phyloP scores from a whole-genome alignment of 2,888 invertebrate species.

The Perithous albicinctus region DNA sequence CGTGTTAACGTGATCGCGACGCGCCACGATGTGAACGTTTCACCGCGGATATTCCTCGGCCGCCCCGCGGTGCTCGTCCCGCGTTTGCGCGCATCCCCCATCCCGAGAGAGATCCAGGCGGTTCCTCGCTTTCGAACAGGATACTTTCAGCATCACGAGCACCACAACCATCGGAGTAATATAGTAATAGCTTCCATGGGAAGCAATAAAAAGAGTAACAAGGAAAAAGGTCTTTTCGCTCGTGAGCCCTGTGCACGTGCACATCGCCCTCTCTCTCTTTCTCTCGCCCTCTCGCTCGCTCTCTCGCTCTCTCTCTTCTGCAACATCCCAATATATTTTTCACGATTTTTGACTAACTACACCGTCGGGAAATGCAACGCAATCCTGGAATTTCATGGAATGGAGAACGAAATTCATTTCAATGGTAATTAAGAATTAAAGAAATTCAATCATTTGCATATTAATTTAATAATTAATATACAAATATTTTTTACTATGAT shows the following conservation, averaged over 20 bases:
- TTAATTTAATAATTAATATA: no score
- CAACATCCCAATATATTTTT: background rate
- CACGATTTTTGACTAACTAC: conserved; percentile 9
- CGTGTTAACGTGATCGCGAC: conserved; percentile 75
- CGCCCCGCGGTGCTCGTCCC: conserved; percentile 59
- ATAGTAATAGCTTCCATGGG: conserved; percentile 27
- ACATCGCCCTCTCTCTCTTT: no score
- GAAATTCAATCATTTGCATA: background rate
- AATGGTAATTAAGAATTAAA: background rate
- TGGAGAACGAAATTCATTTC: background rate
- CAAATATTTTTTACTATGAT: background rate
- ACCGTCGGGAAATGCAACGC: background rate
- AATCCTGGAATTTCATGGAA: background rate
- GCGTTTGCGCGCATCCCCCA: conserved; percentile 66
- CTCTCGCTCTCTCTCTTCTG: no score
- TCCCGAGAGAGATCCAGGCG: conserved; percentile 54
- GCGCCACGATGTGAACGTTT: conserved; percentile 78
- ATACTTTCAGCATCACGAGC: conserved; percentile 54
- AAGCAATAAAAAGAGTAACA: conserved; percentile 15
- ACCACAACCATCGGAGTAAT: conserved; percentile 20
- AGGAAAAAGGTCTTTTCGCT: conserved; percentile 22
- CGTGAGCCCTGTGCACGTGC: conserved; percentile 27
- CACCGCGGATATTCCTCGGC: conserved; percentile 71
- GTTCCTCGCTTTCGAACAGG: conserved; percentile 48
- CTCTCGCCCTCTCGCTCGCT: no score